Evolutionary conservation across 2,797 vertebrate species (phyloP), one percentile per base, ranked within the genome.

Genomic region (Percopsis omiscomaycus): DNA sequence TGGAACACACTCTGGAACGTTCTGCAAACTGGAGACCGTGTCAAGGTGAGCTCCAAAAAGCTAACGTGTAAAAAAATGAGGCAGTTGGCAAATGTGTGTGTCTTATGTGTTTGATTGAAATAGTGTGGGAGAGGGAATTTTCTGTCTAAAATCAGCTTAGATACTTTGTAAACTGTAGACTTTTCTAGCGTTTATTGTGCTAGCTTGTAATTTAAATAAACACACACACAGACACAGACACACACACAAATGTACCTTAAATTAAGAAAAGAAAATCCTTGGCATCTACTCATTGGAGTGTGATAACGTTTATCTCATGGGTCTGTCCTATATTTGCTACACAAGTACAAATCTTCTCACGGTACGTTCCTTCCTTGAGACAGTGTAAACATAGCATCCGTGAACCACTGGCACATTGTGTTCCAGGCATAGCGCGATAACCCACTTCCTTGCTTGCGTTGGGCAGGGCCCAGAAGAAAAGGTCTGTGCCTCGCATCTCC

Each of bases 1-100:
- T 83, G 64, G 28, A 64, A 82, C 75, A 85, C 81, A 2, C 84
- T 89, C 47, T 89, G 87, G 86, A 81, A 84, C 48, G 37, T 74
- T 69, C 59, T 91, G 61, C 85, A 61, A 5, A 73, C 14, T 32
- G 88, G 80, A 37, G 75, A 84, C 71, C 66, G 47, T 0, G 59
- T 88, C 51, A 91, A 87, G 84, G 89, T 90, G 74, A 85, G 82
- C 37, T 10, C 3, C 51, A 12, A 42, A 42, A 42, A 5, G 37
- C 37, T 42, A 22, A 22, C 22, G 37, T 42, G 37, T 42, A 9
- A 6, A 9, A 5, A 8, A 6, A 8, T 37, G 32, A 5, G 32
- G 32, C 32, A 5, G 32, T 37, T 22, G 22, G 22, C 22, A 22
- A 22, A 8, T 42, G 37, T 42, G 37, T 42, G 37, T 42, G 37